Percentiles rank a stretch among this genome's conserved stretches.
Conservation (phyloP, 2,797 vertebrate genomes). For the Pangasius larnaudii region DNA sequence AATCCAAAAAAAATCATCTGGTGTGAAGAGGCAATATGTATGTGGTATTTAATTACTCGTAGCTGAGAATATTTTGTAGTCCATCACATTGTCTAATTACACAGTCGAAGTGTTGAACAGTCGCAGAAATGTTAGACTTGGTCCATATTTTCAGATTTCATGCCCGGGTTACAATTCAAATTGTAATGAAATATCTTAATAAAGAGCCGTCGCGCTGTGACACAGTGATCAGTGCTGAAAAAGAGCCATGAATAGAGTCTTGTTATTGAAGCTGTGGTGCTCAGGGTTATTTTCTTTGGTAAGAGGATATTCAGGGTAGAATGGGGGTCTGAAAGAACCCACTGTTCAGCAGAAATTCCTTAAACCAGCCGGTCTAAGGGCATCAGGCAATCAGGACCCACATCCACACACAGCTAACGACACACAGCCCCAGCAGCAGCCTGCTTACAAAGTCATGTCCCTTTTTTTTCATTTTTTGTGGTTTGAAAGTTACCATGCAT, state of each 20-base stretch:
- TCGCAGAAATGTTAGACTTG: slow-evolving; percentile 29
- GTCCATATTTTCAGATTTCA: slow-evolving; percentile 32
- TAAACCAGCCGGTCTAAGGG: slow-evolving; percentile 49
- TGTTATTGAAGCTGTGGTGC: slow-evolving; percentile 67
- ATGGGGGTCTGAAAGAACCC: slow-evolving; percentile 79
- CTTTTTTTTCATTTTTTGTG: slow-evolving; percentile 41
- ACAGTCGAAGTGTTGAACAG: neutral
- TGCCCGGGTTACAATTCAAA: slow-evolving; percentile 20
- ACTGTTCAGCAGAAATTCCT: slow-evolving; percentile 82
- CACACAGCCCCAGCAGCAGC: slow-evolving; percentile 19
- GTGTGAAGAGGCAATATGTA: neutral
- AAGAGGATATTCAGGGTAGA: slow-evolving; percentile 75
- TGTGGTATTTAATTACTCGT: neutral
- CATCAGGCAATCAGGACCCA: slow-evolving; percentile 58
- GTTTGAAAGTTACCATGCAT: slow-evolving; percentile 54
- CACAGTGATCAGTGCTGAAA: slow-evolving; percentile 62
- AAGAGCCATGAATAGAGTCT: slow-evolving; percentile 79
- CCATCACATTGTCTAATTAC: neutral
- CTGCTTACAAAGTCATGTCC: slow-evolving; percentile 17
- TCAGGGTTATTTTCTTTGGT: slow-evolving; percentile 62
- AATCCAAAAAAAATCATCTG: neutral
- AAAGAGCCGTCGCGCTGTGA: slow-evolving; percentile 54
- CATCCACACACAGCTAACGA: slow-evolving; percentile 57
- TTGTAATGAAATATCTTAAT: slow-evolving; percentile 53
- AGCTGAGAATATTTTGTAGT: neutral